Evolutionary conservation across 53 echinoderm and acorn worm species (phyloP).

Genomic region (Zoroaster sp.): DNA sequence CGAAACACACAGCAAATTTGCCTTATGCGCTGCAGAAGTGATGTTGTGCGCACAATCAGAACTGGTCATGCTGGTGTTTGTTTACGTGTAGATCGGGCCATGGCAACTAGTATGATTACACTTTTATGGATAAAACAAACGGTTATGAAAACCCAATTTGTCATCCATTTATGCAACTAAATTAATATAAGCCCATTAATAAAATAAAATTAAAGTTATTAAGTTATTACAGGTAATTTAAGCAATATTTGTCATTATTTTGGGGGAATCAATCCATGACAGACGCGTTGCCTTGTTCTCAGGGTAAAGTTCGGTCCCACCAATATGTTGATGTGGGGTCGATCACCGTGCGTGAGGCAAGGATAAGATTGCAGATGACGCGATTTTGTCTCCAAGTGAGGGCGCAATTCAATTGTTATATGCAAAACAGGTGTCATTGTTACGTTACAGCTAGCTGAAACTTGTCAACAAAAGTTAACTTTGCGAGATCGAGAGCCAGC

Average conservation of each 20-base stretch:
- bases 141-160: too few relatives aligned
- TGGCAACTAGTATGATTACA: slow-evolving; percentile 28
- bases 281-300: background rate
- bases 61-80: slow-evolving; percentile 10
- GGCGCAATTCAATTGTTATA: background rate
- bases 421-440: slow-evolving; percentile 45
- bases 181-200: too few relatives aligned
- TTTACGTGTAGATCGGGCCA: slow-evolving; percentile 36
- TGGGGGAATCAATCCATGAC: background rate
- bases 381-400: background rate
- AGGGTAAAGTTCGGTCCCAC: background rate
- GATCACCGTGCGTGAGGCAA: background rate
- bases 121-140: too few relatives aligned
- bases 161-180: too few relatives aligned
- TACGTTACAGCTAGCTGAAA: background rate
- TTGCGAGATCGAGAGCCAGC: background rate
- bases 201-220: too few relatives aligned
- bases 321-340: background rate
- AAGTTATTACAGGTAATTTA: too few relatives aligned
- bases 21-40: background rate
- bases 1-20: background rate
- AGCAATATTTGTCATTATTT: background rate
- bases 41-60: slow-evolving; percentile 28
- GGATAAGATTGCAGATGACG: background rate
- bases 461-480: slow-evolving; percentile 43